These are phyloP conservation scores for Setophaga petechia DNA, from an alignment of 2,113 vertebrate species.

Conservation along the genomic window DNA sequence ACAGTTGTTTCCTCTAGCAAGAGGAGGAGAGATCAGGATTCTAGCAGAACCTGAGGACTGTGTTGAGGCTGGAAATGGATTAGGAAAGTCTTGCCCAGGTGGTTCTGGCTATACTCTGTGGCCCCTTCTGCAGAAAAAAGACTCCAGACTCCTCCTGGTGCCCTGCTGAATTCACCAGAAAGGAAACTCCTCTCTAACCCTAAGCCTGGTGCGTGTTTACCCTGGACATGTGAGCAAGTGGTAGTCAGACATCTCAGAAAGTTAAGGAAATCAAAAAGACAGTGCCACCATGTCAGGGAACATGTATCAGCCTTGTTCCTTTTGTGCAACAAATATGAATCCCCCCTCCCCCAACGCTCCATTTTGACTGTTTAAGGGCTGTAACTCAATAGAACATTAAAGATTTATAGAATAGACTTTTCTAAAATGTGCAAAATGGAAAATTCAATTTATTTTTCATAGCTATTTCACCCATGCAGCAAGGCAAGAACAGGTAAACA, in stretches of 20 bases:
- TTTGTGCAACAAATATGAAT: not conserved
- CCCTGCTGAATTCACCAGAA: not conserved
- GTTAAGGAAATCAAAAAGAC: not conserved
- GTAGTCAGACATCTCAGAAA: not conserved
- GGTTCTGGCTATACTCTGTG: not conserved
- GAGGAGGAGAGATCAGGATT: not conserved
- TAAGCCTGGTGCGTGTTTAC: not conserved
- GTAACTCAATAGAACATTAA: not conserved
- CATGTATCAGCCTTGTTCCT: not conserved
- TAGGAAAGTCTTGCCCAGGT: not conserved
- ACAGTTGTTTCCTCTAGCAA: not conserved
- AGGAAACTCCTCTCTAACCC: not conserved
- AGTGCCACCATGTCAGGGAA: not conserved
- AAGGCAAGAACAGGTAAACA: not conserved
- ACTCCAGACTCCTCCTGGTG: not conserved
- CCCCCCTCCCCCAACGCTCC: rapidly evolving
- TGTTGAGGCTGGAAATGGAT: not conserved
- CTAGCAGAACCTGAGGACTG: not conserved
- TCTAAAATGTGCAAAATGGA: not conserved
- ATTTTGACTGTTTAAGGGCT: not conserved
- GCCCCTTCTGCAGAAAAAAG: not conserved
- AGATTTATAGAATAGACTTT: not conserved
- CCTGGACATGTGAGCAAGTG: not conserved
- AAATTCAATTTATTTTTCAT: not conserved
- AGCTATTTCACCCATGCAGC: not conserved